These are phyloP conservation scores for Synanthedon tipuliformis DNA, from an alignment of 2,888 invertebrate genomes.

Conservation along the genomic window DNA sequence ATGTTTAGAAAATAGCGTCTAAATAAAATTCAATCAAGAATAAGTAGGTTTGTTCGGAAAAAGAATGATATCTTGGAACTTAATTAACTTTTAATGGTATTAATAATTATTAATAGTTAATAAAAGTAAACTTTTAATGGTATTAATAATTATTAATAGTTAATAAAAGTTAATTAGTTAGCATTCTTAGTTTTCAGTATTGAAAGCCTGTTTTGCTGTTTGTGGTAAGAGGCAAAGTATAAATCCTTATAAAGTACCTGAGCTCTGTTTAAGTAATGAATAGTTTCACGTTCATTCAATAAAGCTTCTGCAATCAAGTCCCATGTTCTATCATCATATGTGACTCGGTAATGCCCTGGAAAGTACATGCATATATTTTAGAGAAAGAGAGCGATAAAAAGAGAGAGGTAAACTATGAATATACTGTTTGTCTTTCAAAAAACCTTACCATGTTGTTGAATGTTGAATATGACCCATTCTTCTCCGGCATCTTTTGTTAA, in stretches of 20 bases:
- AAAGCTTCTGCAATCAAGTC: slow-evolving; percentile 48
- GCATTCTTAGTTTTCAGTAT: no score
- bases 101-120: no score
- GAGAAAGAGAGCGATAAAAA: no score
- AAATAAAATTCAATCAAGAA: neutral
- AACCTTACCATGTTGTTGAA: slow-evolving; percentile 71
- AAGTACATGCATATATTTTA: slow-evolving; percentile 3
- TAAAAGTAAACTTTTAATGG: no score
- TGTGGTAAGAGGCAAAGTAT: no score
- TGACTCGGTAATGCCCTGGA: slow-evolving; percentile 75
- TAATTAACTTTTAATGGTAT: no score
- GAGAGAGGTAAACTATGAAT: no score
- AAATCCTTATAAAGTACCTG: slow-evolving; percentile 57
- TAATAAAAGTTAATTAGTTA: no score
- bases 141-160: no score
- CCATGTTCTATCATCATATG: slow-evolving; percentile 74
- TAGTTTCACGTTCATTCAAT: slow-evolving; percentile 36
- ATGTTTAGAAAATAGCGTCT: no score
- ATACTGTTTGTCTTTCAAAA: neutral
- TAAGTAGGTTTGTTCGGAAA: neutral
- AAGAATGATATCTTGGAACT: no score
- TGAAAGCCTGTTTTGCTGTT: no score
- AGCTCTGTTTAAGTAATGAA: slow-evolving; percentile 78
- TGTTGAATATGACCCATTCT: slow-evolving; percentile 75
- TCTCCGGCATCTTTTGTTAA: slow-evolving; percentile 28